phyloP scores from a whole-genome alignment of 2,113 vertebrate genomes.

The Excalfactoria chinensis region DNA sequence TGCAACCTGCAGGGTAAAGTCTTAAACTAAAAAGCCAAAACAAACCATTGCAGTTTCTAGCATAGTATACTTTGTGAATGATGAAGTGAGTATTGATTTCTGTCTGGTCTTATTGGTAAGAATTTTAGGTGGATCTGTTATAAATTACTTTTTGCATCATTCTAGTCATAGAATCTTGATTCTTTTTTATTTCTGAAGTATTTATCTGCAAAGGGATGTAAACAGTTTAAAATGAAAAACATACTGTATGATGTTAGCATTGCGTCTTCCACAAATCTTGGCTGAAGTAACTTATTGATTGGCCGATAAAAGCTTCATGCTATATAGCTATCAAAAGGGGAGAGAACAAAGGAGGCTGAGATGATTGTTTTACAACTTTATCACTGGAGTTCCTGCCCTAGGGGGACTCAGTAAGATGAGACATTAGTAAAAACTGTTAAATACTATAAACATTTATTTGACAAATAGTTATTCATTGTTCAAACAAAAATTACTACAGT shows the following conservation, averaged over 20 bases:
- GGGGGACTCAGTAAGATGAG: not conserved
- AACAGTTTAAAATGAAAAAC: not conserved
- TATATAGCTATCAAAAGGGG: not conserved
- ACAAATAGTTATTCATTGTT: not conserved
- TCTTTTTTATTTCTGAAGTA: not conserved
- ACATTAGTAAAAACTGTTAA: conserved; percentile 33
- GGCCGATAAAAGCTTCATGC: not conserved
- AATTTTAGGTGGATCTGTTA: not conserved
- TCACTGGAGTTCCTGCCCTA: not conserved
- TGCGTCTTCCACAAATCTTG: not conserved
- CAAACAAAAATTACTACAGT: not conserved
- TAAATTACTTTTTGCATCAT: not conserved
- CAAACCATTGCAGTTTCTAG: not conserved
- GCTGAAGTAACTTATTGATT: conserved; percentile 15
- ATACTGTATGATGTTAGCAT: not conserved
- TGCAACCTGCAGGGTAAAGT: not conserved
- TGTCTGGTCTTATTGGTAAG: not conserved
- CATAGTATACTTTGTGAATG: not conserved
- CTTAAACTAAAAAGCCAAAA: not conserved
- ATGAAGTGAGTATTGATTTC: conserved; percentile 15
- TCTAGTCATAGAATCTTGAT: not conserved
- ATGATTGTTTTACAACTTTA: not conserved
- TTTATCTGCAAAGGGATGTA: not conserved
- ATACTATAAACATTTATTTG: not conserved
- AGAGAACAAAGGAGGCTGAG: not conserved